phyloP scores from a whole-genome alignment of 2,888 invertebrate genomes.

The Blera fallax region DNA sequence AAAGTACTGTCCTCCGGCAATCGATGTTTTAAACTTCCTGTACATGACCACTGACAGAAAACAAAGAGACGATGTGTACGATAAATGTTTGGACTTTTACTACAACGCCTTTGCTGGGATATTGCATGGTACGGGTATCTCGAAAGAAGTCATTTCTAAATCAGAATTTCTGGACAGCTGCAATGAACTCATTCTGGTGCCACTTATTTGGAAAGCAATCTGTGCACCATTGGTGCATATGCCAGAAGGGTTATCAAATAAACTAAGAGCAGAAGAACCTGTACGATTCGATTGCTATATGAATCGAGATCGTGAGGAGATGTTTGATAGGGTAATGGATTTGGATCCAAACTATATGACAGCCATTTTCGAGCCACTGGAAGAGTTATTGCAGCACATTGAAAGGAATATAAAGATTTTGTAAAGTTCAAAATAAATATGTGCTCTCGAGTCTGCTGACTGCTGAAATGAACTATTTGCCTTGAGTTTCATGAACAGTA shows the following conservation, averaged over 20 bases:
- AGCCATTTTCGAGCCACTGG: conserved; percentile 76
- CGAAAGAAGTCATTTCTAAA: conserved; percentile 76
- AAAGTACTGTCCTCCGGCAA: conserved; percentile 83
- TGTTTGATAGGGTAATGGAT: conserved; percentile 78
- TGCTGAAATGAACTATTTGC: too few species aligned
- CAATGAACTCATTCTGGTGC: conserved; percentile 77
- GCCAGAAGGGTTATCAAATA: conserved; percentile 77
- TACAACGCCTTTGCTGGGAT: conserved; percentile 76
- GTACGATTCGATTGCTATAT: conserved; percentile 80
- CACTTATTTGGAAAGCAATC: conserved; percentile 78
- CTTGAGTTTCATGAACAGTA: too few species aligned
- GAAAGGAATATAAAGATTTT: not conserved
- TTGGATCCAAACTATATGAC: conserved; percentile 78
- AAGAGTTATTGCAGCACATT: conserved; percentile 14
- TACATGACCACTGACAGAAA: conserved; percentile 81
- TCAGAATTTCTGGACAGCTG: conserved; percentile 79
- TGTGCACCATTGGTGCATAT: conserved; percentile 80
- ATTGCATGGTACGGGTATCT: conserved; percentile 43
- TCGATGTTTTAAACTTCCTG: conserved; percentile 83
- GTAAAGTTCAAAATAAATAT: not conserved
- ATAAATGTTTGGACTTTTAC: conserved; percentile 81
- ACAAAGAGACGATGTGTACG: conserved; percentile 78
- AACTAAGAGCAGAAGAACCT: conserved; percentile 77
- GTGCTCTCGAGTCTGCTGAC: too few species aligned
- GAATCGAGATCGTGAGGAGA: conserved; percentile 80